Evolutionary conservation across 2,888 invertebrate species (phyloP), one percentile per base, ranked within the genome.

Genomic region (Glyphotaelius pellucidus): DNA sequence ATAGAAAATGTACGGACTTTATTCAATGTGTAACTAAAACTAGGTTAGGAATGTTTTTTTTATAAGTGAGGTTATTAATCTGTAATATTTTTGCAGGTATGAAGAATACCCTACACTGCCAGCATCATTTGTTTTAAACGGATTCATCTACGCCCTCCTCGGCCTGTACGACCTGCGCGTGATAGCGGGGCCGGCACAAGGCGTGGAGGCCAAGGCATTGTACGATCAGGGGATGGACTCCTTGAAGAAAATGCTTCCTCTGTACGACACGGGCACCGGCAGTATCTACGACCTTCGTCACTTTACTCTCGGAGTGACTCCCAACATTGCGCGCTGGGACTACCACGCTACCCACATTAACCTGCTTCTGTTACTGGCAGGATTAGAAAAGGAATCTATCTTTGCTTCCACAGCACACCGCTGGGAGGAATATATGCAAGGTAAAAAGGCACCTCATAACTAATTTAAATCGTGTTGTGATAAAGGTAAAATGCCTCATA

Each of bases 281-380:
- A 99, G 99, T 35, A 98, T 98, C 93, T 99, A 99, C 95, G 99
- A 99, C 96, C 96, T 99, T 90, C 96, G 99, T 25, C 99, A 99
- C 95, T 97, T 99, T 94, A 98, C 98, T 0, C 95, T 99, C 79
- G 98, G 98, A 32, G 97, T 98, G 31, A 98, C 98, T 42, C 99
- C 99, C 0, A 99, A 99, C 95, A 96, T 99, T 93, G 99, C 99
- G 0, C 96, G 99, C 91, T 99, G 99, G 99, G 99, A 99, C 95
- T 99, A 99, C 95, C 99, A 99, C 95, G 98, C 99, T 0, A 99
- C 99, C 0, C 99, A 99, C 95, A 98, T 99, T 38, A 99, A 99
- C 96, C 99, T 99, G 94, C 96, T 99, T 93, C 97, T 99, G 93
- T 96, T 99, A 91, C 95, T 99, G 38, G 97, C 98, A 80, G 98